A percentile compares a stretch with the other conserved stretches of the same genome.
Evolutionary conservation across 1,140 invertebrate genomes (phyloP).

Genomic region (Eupristina koningsbergeri): DNA sequence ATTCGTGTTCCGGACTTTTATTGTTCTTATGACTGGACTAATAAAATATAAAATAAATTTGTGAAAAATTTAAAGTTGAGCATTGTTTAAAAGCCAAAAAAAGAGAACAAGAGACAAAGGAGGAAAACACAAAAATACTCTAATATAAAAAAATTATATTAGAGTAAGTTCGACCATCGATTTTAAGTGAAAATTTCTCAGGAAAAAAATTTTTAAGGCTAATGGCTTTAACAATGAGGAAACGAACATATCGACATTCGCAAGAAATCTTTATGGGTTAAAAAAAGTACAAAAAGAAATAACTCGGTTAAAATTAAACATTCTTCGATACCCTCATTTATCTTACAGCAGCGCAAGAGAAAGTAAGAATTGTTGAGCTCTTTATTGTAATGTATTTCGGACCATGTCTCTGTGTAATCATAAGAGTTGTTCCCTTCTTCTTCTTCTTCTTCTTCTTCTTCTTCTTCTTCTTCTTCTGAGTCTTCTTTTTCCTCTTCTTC

Average conservation of each 20-base stretch:
- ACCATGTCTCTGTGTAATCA: conserved; percentile 28
- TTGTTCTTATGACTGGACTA: neutral
- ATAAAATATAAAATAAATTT: neutral
- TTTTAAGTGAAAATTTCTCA: conserved; percentile 9
- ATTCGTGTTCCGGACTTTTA: neutral
- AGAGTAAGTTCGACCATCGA: neutral
- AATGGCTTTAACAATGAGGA: conserved; percentile 28
- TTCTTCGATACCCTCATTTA: conserved; percentile 41
- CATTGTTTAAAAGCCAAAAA: too few relatives aligned
- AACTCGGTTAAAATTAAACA: conserved; percentile 44
- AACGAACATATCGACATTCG: conserved; percentile 26
- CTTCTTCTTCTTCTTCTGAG: too few relatives aligned
- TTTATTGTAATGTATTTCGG: conserved; percentile 47
- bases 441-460: too few relatives aligned
- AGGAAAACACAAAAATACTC: neutral
- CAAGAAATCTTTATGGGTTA: conserved; percentile 22
- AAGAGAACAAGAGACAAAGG: too few relatives aligned
- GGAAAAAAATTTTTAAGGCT: conserved; percentile 35
- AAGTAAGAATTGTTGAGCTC: conserved; percentile 44
- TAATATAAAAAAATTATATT: neutral
- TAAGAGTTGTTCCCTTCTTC: too few relatives aligned
- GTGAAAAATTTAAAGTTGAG: neutral
- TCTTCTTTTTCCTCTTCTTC: conserved; percentile 25
- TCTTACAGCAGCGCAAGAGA: conserved; percentile 30
- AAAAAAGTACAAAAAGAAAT: conserved; percentile 24